Evolutionary conservation across 2,888 invertebrate species (phyloP).

Genomic region (Timema podura): DNA sequence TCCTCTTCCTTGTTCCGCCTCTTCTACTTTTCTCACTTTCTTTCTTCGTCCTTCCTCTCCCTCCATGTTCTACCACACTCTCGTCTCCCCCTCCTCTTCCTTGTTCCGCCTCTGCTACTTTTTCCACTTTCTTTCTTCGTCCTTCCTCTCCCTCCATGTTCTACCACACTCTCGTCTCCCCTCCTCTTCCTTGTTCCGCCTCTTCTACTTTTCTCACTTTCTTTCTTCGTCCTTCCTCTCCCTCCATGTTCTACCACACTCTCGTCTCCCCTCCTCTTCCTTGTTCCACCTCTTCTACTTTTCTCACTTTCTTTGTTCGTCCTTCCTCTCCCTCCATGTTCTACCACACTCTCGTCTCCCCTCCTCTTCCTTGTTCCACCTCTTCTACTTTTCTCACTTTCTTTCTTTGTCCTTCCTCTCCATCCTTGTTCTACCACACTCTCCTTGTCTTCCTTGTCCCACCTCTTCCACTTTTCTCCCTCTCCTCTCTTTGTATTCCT

Average conservation of each 20-base stretch:
- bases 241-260: too few species aligned
- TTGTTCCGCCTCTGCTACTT: not conserved
- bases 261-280: not conserved
- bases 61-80: too few species aligned
- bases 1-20: not conserved
- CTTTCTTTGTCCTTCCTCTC: not conserved
- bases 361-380: not conserved
- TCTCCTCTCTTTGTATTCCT: too few species aligned
- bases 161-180: not conserved
- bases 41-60: not conserved
- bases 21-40: not conserved
- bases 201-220: too few species aligned
- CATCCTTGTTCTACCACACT: not conserved
- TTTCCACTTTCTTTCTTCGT: too few species aligned
- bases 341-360: too few species aligned
- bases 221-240: too few species aligned
- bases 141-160: too few species aligned
- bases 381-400: not conserved
- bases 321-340: not conserved
- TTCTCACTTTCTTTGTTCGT: not conserved
- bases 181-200: too few species aligned
- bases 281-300: conserved; percentile 1
- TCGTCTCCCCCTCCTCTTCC: not conserved
- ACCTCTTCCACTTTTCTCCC: too few species aligned
- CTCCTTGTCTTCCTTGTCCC: too few species aligned